Base-by-base conservation (phyloP, 2,113 vertebrate genomes). In the Anarhynchus alexandrinus region DNA sequence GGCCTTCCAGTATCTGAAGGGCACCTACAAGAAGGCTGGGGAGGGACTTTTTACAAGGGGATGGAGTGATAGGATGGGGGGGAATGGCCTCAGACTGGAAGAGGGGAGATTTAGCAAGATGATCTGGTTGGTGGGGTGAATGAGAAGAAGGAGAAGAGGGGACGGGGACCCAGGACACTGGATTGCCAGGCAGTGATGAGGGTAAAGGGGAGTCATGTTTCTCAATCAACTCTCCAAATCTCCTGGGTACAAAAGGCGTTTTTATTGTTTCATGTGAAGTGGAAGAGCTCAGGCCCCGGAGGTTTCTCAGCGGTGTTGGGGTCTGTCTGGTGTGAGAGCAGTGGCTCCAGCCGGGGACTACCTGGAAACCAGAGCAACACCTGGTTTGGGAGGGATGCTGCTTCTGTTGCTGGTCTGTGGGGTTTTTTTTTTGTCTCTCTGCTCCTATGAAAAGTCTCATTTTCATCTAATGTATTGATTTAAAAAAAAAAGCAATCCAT, bases 221-320 rank as follows among this genome's bases (percentile, higher is more conserved):
- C n/a, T 10, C 4, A 16, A 5, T 9, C 18, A 25, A 6, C 10
- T 42, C 45, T 20, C 45, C 26, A 38, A 26, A 25, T 16, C 23
- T 49, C n/a, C 38, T 51, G 47, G 9, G 6, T 34, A 25, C 11
- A 30, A 26, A 29, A 34, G 18, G 36, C 12, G 21, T 18, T 29
- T 40, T 61, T 15, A 21, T 23, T 45, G 4, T 25, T 42, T 42
- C 13, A 4, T 1, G 2, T 20, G 30, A 19, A 81, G 62, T 7
- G 29, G 38, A 40, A 40, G 25, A 51, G n/a, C n/a, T 16, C 73
- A 29, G 11, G 25, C 25, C 23, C 23, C 5, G 4, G 34, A 23
- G 40, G 13, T 49, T 30, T 69, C 32, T 30, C 7, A 0, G 23
- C 17, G 73, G 15, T 1, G 1, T 26, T 21, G 2, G 7, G 15